These are phyloP conservation scores for Holocentrus rufus DNA, from an alignment of 2,797 vertebrate genomes.

Conservation along the genomic window DNA sequence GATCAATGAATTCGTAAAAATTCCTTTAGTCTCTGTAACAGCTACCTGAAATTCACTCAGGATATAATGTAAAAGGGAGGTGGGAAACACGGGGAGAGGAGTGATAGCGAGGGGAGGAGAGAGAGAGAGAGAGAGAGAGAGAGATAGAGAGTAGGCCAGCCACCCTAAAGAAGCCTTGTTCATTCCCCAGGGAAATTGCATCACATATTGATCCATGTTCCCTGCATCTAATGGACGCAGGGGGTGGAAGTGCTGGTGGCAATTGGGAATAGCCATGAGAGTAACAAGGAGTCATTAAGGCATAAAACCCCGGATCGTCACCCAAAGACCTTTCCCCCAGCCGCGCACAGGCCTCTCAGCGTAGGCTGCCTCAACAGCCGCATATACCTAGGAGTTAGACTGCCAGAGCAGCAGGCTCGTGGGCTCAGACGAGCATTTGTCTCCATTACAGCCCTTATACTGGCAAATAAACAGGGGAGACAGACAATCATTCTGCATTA, in stretches of 20 bases:
- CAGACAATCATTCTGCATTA: conserved; percentile 82
- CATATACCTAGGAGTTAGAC: conserved; percentile 39
- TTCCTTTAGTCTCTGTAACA: conserved; percentile 44
- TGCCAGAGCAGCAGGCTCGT: conserved; percentile 58
- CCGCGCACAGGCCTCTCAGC: conserved; percentile 45
- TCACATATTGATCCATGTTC: conserved; percentile 77
- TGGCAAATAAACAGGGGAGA: conserved; percentile 79
- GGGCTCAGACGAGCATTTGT: conserved; percentile 76
- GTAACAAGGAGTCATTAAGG: conserved; percentile 81
- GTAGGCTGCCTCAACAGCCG: conserved; percentile 12
- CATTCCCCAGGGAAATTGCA: conserved; percentile 74
- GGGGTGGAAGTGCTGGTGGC: conserved; percentile 71
- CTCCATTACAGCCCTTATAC: conserved; percentile 75
- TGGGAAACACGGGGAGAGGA: not conserved
- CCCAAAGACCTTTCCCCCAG: conserved; percentile 72
- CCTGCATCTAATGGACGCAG: conserved; percentile 74
- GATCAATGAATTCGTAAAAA: conserved; percentile 59
- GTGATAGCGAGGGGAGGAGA: conserved; percentile 1
- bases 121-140: conserved; percentile 15
- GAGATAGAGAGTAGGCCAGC: conserved; percentile 35
- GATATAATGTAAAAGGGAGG: conserved; percentile 10
- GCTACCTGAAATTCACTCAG: conserved; percentile 53
- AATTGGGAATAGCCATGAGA: conserved; percentile 77
- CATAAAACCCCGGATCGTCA: conserved; percentile 75
- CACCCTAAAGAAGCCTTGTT: conserved; percentile 60